Conservation (phyloP, 1,140 invertebrate species). For the Linepithema humile region DNA sequence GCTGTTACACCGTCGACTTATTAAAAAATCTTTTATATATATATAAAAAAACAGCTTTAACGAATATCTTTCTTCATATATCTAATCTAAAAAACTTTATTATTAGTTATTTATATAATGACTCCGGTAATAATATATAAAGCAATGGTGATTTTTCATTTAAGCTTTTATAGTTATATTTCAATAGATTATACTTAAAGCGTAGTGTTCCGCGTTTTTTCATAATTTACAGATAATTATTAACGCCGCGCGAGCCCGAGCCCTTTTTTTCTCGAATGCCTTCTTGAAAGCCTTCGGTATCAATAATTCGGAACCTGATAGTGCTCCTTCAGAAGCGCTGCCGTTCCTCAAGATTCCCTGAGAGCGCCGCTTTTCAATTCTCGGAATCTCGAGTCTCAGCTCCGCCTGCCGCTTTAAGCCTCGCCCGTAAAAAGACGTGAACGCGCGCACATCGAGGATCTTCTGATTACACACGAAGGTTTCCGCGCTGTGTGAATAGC, state of each 20-base stretch:
- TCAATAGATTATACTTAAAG: no score
- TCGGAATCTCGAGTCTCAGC: conserved; percentile 43
- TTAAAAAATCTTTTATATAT: background rate
- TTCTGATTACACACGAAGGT: conserved; percentile 54
- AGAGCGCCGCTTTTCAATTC: conserved; percentile 62
- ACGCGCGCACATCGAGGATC: conserved; percentile 40
- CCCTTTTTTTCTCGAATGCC: background rate
- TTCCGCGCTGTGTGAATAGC: conserved; percentile 10
- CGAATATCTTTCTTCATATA: background rate
- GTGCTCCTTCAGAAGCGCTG: conserved; percentile 28
- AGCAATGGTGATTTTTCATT: background rate
- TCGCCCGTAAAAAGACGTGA: conserved; percentile 56
- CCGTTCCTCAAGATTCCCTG: conserved; percentile 58
- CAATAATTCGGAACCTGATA: conserved; percentile 62
- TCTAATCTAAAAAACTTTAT: background rate
- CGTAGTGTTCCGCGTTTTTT: background rate
- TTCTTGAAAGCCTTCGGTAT: conserved; percentile 39
- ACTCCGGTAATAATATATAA: background rate
- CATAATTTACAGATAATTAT: background rate
- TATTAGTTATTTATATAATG: background rate
- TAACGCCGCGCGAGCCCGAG: background rate
- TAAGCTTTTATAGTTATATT: no score
- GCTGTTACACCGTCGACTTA: background rate
- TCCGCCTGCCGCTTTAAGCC: conserved; percentile 56
- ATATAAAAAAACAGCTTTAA: background rate